phyloP scores from a whole-genome alignment of 1,140 invertebrate species.

The Neodiprion fabricii region DNA sequence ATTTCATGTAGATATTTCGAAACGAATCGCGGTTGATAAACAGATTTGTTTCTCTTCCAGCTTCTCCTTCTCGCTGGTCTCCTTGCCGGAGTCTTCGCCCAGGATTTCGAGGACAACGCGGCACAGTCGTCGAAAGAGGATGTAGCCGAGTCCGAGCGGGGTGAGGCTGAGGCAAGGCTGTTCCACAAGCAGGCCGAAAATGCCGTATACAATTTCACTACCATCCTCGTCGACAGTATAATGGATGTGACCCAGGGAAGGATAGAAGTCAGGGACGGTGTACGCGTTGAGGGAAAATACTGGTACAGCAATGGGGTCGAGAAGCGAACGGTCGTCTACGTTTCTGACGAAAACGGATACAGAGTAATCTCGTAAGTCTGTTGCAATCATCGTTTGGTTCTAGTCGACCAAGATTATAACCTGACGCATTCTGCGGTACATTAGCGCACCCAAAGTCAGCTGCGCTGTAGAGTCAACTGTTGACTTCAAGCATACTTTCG shows the following conservation, averaged over 20 bases:
- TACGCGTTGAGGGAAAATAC: constrained; percentile 62
- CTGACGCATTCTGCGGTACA: not conserved
- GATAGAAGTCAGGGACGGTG: constrained; percentile 61
- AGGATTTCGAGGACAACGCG: not conserved
- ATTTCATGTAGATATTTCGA: not conserved
- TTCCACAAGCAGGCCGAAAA: constrained; percentile 26
- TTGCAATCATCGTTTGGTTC: constrained; percentile 10
- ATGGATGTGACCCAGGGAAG: constrained; percentile 58
- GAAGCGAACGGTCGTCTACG: constrained; percentile 62
- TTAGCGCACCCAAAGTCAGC: no score
- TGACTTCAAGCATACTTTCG: no score
- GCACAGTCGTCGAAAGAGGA: not conserved
- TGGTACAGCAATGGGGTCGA: constrained; percentile 66
- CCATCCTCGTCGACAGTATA: constrained; percentile 61
- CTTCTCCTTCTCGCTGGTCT: not conserved
- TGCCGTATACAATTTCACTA: constrained; percentile 60
- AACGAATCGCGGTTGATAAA: not conserved
- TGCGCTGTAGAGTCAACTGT: no score
- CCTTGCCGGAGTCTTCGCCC: not conserved
- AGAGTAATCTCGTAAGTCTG: constrained; percentile 60
- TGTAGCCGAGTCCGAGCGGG: no score
- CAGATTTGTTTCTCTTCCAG: not conserved
- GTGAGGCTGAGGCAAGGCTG: not conserved
- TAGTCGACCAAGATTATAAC: constrained; percentile 10
- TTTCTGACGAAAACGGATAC: constrained; percentile 67